phyloP scores from a whole-genome alignment of 2,113 vertebrate species.

The Marmota monax region DNA sequence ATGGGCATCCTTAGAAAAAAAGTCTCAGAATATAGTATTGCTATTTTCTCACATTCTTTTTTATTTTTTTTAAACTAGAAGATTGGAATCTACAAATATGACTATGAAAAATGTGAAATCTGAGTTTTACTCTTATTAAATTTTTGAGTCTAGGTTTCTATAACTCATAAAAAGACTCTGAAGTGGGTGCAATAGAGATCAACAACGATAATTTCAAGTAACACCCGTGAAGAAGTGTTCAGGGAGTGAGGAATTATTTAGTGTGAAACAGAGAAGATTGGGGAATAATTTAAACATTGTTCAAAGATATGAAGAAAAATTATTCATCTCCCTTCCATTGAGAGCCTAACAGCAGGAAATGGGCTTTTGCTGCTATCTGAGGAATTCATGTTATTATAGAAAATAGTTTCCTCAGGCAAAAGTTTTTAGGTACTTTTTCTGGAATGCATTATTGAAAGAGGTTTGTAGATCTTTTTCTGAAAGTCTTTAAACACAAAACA shows the following conservation, averaged over 20 bases:
- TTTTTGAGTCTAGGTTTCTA: slow-evolving; percentile 58
- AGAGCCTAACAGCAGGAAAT: slow-evolving; percentile 76
- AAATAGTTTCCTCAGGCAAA: slow-evolving; percentile 79
- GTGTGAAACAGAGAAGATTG: slow-evolving; percentile 74
- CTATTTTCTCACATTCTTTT: neutral
- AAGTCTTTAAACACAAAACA: slow-evolving; percentile 61
- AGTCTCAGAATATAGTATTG: neutral
- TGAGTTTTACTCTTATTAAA: slow-evolving; percentile 66
- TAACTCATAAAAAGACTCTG: slow-evolving; percentile 66
- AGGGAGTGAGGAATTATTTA: slow-evolving; percentile 76
- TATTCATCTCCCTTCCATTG: slow-evolving; percentile 73
- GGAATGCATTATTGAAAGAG: slow-evolving; percentile 61
- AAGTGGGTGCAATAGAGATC: slow-evolving; percentile 63
- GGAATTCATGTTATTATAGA: slow-evolving; percentile 79
- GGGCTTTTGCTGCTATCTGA: slow-evolving; percentile 74
- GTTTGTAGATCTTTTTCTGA: slow-evolving; percentile 44
- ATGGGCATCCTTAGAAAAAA: neutral
- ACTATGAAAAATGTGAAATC: slow-evolving; percentile 67
- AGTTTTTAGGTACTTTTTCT: slow-evolving; percentile 72
- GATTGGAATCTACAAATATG: slow-evolving; percentile 63
- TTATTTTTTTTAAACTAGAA: neutral
- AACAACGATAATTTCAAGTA: slow-evolving; percentile 73
- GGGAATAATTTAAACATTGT: slow-evolving; percentile 80
- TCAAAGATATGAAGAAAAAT: slow-evolving; percentile 81
- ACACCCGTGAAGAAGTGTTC: slow-evolving; percentile 67